These are phyloP conservation scores for Antheraea pernyi DNA, from an alignment of 1,140 invertebrate species.

Conservation along the genomic window DNA sequence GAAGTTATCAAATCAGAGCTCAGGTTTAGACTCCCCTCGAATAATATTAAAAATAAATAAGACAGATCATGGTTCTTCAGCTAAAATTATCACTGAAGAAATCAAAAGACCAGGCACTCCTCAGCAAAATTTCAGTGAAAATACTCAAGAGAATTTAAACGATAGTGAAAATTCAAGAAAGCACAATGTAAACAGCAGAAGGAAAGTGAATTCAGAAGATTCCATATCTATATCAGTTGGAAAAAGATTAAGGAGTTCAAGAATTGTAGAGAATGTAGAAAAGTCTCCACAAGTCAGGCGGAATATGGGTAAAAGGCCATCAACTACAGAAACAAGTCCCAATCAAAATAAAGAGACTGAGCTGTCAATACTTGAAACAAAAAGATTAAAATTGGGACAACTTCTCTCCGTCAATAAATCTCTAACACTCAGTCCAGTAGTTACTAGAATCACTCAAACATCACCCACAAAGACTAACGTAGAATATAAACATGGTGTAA, in stretches of 20 bases:
- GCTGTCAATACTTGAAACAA: constrained; percentile 58
- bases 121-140: constrained; percentile 40
- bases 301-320: constrained; percentile 54
- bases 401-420: constrained; percentile 59
- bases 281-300: constrained; percentile 41
- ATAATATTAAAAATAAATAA: constrained; percentile 79
- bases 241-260: constrained; percentile 67
- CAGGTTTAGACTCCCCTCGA: constrained; percentile 75
- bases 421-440: constrained; percentile 56
- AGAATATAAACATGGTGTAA: constrained; percentile 48
- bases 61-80: constrained; percentile 73
- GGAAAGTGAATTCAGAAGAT: constrained; percentile 41
- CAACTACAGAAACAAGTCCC: constrained; percentile 43
- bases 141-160: constrained; percentile 45
- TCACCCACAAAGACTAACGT: constrained; percentile 40
- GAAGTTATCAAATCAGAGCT: constrained; percentile 55
- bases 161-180: constrained; percentile 51
- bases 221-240: constrained; percentile 41
- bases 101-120: constrained; percentile 40
- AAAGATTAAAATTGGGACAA: constrained; percentile 71
- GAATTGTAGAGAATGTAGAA: constrained; percentile 56
- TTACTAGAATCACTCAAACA: constrained; percentile 41
- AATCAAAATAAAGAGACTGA: constrained; percentile 54
- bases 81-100: constrained; percentile 76
- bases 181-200: constrained; percentile 48